These are phyloP conservation scores for Aviceda subcristata DNA, from an alignment of 2,113 vertebrate species.

Conservation along the genomic window DNA sequence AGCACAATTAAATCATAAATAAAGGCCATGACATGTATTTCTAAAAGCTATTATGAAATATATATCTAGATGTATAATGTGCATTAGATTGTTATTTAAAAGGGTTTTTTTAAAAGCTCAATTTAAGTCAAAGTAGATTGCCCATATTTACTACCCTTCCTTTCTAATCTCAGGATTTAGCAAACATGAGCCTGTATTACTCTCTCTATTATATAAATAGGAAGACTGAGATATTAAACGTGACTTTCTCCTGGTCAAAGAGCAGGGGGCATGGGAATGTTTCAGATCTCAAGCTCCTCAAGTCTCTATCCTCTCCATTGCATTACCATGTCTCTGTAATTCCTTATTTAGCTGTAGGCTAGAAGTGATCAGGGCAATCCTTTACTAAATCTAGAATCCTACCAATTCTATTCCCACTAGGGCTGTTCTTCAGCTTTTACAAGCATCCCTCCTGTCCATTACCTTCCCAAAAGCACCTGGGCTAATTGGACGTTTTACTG, in stretches of 20 bases:
- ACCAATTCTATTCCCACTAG: neutral
- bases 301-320: neutral
- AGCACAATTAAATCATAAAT: constrained; percentile 47
- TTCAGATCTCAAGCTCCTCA: neutral
- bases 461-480: neutral
- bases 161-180: neutral
- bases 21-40: neutral
- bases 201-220: neutral
- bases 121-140: neutral
- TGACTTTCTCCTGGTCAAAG: neutral
- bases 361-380: neutral
- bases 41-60: neutral
- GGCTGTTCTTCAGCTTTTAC: neutral
- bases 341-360: neutral
- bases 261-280: neutral
- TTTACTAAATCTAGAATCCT: neutral
- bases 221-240: neutral
- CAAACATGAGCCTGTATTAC: neutral
- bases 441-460: neutral
- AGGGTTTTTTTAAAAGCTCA: neutral
- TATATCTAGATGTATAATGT: neutral
- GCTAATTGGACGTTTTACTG: neutral
- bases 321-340: neutral
- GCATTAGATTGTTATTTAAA: neutral
- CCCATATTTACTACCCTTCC: neutral